Conservation (phyloP, 2,888 invertebrate genomes). For the Pyrochroa serraticornis region DNA sequence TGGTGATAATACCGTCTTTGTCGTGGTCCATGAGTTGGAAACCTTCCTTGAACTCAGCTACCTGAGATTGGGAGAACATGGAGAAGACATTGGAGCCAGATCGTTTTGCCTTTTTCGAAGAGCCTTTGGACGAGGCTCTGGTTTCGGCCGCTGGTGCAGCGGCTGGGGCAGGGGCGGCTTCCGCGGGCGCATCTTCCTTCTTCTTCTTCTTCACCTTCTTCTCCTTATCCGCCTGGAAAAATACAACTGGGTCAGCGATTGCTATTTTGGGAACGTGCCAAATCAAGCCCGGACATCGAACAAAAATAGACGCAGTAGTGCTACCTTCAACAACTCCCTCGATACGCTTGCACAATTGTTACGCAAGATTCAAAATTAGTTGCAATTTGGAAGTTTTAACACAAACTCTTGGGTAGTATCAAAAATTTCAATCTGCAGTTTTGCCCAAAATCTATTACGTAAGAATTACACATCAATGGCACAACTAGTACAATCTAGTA, state of each 20-base stretch:
- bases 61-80: conserved; percentile 95
- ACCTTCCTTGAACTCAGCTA: conserved; percentile 94
- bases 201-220: conserved; percentile 92
- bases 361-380: not conserved
- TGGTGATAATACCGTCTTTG: conserved; percentile 78
- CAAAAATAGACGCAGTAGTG: not conserved
- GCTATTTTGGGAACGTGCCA: no score
- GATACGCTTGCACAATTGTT: not conserved
- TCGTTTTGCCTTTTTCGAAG: conserved; percentile 82
- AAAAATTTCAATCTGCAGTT: no score
- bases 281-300: not conserved
- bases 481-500: no score
- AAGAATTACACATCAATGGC: no score
- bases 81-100: conserved; percentile 96
- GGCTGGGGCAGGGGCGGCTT: conserved; percentile 71
- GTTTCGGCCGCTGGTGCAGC: conserved; percentile 72
- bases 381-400: no score
- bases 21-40: conserved; percentile 96
- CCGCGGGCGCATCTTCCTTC: conserved; percentile 71
- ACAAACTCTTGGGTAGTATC: no score
- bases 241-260: no score
- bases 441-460: no score
- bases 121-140: conserved; percentile 82
- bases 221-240: conserved; percentile 84
- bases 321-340: not conserved